Conservation (phyloP, 2,797 vertebrate genomes). For the Xenopus petersii region DNA sequence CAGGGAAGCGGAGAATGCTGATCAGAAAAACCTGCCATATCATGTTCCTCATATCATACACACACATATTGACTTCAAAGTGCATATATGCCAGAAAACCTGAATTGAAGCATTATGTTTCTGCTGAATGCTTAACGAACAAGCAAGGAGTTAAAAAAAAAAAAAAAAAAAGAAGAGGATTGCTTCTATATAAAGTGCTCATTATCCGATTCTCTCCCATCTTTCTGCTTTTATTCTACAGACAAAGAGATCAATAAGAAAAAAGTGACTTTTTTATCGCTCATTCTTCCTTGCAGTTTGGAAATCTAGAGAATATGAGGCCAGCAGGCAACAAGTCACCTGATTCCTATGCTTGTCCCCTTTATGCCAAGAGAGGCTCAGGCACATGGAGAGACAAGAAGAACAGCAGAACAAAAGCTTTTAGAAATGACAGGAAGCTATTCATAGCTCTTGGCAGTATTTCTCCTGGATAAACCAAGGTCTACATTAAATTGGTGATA, state of each 20-base stretch:
- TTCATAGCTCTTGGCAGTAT: not conserved
- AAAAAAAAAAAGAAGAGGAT: not conserved
- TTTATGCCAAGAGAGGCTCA: slow-evolving; percentile 1
- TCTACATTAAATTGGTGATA: not conserved
- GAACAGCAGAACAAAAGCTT: slow-evolving; percentile 20
- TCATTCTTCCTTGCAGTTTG: slow-evolving; percentile 7
- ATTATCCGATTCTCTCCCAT: not conserved
- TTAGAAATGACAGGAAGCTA: slow-evolving; percentile 10
- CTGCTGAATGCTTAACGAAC: not conserved
- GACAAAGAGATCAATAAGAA: not conserved
- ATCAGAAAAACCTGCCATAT: too few species aligned
- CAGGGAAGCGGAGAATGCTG: too few species aligned
- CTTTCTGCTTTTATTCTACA: not conserved
- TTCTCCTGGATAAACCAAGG: not conserved
- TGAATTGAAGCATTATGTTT: not conserved
- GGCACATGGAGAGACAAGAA: slow-evolving; percentile 7
- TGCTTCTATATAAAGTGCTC: not conserved
- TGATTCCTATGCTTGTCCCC: slow-evolving; percentile 1
- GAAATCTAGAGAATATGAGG: not conserved
- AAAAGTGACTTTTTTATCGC: slow-evolving; percentile 12
- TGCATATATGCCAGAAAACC: too few species aligned
- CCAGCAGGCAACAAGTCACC: slow-evolving; percentile 8
- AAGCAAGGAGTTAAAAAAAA: not conserved
- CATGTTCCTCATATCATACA: too few species aligned
- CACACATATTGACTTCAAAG: too few species aligned